phyloP scores from a whole-genome alignment of 2,797 vertebrate species.

The Morelia viridis region DNA sequence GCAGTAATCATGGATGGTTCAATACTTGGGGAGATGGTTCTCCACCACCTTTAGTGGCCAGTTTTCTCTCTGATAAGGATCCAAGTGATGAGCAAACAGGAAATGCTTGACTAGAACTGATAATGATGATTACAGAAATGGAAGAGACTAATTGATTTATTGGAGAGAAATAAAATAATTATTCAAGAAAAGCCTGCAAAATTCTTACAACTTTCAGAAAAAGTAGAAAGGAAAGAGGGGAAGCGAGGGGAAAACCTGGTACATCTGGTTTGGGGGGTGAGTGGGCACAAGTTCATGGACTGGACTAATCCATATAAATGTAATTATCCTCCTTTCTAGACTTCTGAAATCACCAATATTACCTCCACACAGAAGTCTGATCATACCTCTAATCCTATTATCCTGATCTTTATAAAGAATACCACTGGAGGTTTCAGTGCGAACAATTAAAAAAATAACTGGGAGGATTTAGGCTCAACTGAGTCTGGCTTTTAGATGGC shows the following conservation, averaged over 20 bases:
- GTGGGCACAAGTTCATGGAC: constrained; percentile 53
- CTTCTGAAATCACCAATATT: constrained; percentile 41
- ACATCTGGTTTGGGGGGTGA: constrained; percentile 13
- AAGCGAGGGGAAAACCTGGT: constrained; percentile 1
- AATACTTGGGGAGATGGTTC: background rate
- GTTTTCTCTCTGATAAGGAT: background rate
- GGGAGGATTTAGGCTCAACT: background rate
- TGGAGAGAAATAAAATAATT: background rate
- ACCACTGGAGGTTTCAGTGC: constrained; percentile 26
- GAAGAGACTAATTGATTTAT: background rate
- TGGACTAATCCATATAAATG: constrained; percentile 62
- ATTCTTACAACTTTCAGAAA: background rate
- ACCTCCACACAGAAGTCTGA: constrained; percentile 31
- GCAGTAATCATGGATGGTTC: background rate
- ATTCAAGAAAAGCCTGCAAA: constrained; percentile 13
- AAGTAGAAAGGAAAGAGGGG: background rate
- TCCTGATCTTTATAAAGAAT: constrained; percentile 38
- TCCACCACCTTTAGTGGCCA: background rate
- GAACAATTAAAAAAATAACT: constrained; percentile 41
- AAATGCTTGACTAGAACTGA: background rate
- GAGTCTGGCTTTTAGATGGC: background rate
- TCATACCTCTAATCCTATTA: constrained; percentile 56
- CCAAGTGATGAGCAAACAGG: background rate
- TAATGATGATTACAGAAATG: background rate
- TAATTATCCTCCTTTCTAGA: constrained; percentile 58